Base-by-base conservation (phyloP, 2,113 vertebrate species). In the Gopherus flavomarginatus region DNA sequence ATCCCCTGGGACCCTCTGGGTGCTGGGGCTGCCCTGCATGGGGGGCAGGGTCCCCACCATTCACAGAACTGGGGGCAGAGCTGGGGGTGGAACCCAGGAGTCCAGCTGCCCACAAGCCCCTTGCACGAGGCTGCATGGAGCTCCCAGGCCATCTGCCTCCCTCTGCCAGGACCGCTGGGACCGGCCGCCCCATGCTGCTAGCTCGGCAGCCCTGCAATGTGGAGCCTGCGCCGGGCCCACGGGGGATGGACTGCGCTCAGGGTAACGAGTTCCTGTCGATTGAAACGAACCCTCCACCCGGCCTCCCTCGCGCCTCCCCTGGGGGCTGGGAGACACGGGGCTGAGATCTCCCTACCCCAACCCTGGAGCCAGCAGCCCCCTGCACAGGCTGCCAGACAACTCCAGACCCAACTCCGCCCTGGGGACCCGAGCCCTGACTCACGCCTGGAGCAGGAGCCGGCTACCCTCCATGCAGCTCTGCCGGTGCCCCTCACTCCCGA, bases 251-350 rank as follows among this genome's bases (percentile, higher is more conserved):
- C 86, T 93, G 53, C 4, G 90, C 75, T 53, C 92, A 93, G 12
- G 87, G 59, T 97, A 97, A 97, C 97, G 93, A 97, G 94, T 97
- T 98, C 96, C 95, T 97, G 97, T 97, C 94, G 97, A 98, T 97
- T 0, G 96, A 96, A 95, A 95, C 96, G 97, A 97, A 92, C 5
- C 86, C 90, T 91, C 83, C 92, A 89, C 79, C 92, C 87, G 89
- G 87, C n/a, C n/a, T 95, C 56, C 26, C 38, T 85, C 75, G 47
- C 50, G 62, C 50, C 54, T 90, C 87, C 89, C 13, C 1, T 79
- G 35, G 35, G 38, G 42, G 90, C 82, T 80, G 44, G 4, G 59
- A 69, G 83, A 57, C 3, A 3, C 8, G 11, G 57, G 57, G 26
- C 57, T 4, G 26, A 59, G 57, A 59, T 29, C 24, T 27, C 57